These are phyloP conservation scores for Galerucella nymphaeae DNA, from an alignment of 2,888 invertebrate species.

Conservation along the genomic window DNA sequence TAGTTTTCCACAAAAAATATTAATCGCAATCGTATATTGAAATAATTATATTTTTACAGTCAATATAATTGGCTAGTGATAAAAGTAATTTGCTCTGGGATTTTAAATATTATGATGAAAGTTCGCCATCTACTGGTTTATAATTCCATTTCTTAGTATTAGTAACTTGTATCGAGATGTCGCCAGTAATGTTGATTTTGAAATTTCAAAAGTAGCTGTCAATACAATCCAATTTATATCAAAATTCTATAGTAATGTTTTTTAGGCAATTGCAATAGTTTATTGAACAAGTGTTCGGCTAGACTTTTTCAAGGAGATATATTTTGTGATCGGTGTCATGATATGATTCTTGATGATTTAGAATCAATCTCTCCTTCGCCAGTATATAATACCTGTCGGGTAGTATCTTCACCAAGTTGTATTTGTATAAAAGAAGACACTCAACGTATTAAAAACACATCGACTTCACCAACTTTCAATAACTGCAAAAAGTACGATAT, in stretches of 20 bases:
- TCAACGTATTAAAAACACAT: conserved; percentile 17
- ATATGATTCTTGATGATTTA: conserved; percentile 44
- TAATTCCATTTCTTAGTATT: too few relatives aligned
- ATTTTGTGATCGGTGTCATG: conserved; percentile 49
- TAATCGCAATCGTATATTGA: too few relatives aligned
- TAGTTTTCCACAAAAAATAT: too few relatives aligned
- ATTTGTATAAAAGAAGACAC: conserved; percentile 36
- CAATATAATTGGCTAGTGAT: too few relatives aligned
- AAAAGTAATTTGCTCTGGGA: not conserved
- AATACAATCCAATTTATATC: conserved; percentile 1
- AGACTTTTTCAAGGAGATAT: conserved; percentile 55
- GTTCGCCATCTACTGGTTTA: too few relatives aligned
- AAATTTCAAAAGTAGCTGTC: conserved; percentile 5
- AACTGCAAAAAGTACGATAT: conserved; percentile 37
- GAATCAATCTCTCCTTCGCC: conserved; percentile 38
- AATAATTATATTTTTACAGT: too few relatives aligned
- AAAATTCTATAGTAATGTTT: conserved; percentile 15
- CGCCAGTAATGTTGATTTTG: not conserved
- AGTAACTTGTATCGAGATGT: not conserved
- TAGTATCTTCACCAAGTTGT: conserved; percentile 50
- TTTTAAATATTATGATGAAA: not conserved
- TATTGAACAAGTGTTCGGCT: conserved; percentile 50
- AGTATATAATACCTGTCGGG: conserved; percentile 42
- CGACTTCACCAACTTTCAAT: conserved; percentile 23
- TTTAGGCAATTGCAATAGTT: conserved; percentile 51